Conservation (phyloP, 2,888 invertebrate genomes). For the Tetrapedia diversipes region DNA sequence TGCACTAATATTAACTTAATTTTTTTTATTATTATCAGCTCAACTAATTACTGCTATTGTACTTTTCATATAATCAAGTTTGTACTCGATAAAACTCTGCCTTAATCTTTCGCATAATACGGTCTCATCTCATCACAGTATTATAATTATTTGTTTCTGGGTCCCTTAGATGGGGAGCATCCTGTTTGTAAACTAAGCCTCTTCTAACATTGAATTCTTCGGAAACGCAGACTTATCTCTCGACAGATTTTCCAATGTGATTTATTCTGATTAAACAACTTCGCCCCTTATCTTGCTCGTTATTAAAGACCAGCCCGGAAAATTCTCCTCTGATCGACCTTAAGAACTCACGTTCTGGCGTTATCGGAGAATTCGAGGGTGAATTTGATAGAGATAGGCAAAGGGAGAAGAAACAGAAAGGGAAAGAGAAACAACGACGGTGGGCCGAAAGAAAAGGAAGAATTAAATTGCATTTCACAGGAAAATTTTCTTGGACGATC, state of each 20-base stretch:
- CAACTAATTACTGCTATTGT: too few relatives aligned
- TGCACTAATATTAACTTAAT: too few relatives aligned
- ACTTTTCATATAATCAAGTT: not conserved
- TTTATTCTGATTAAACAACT: slow-evolving; percentile 69
- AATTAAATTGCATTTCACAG: slow-evolving; percentile 62
- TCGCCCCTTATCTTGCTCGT: slow-evolving; percentile 46
- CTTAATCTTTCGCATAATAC: slow-evolving; percentile 5
- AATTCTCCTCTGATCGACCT: slow-evolving; percentile 48
- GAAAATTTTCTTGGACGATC: slow-evolving; percentile 55
- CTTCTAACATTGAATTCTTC: slow-evolving; percentile 14
- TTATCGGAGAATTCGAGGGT: slow-evolving; percentile 36
- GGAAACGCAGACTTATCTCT: slow-evolving; percentile 61
- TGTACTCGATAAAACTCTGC: not conserved
- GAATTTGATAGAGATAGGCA: slow-evolving; percentile 6
- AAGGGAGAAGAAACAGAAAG: not conserved
- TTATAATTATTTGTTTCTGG: slow-evolving; percentile 15
- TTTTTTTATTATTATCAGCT: too few relatives aligned
- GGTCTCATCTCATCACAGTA: not conserved
- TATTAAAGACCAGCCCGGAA: slow-evolving; percentile 62
- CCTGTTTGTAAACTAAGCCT: slow-evolving; percentile 68
- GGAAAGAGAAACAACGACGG: not conserved
- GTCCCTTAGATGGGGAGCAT: slow-evolving; percentile 51
- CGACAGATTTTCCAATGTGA: slow-evolving; percentile 60
- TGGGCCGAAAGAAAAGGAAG: slow-evolving; percentile 15
- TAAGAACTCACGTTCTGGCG: slow-evolving; percentile 28